Evolutionary conservation across 2,113 vertebrate genomes (phyloP), one percentile per base, ranked within the genome.

Genomic region (Perognathus longimembris): DNA sequence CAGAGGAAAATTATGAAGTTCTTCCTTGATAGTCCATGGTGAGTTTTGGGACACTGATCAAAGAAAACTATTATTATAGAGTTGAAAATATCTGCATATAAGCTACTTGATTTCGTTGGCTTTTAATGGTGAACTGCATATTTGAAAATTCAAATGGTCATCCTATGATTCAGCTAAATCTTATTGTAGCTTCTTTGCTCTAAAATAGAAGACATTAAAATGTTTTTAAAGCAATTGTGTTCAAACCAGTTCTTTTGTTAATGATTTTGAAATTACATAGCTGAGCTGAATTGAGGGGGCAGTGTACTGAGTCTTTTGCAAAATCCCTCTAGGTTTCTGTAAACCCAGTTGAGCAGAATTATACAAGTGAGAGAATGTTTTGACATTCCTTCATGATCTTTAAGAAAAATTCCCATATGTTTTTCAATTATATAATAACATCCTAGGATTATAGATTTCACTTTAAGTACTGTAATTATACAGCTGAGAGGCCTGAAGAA

Each of bases 31-130:
- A 92, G 63, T 92, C 96, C 93, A 78, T 87, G 50, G 63, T 45
- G 87, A 91, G 61, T 91, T 92, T 87, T 50, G 38, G 54, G 45
- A 88, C 86, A 45, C 66, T 75, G 87, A 95, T 95, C 89, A 94
- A 95, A 95, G 92, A 88, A 84, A 95, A 80, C 69, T 85, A 7
- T 92, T 84, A 81, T 83, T 85, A 8, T 95, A 81, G 77, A 91
- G 32, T 79, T 91, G 87, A 85, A 95, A 91, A 85, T 96, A 85
- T 79, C 81, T 93, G 38, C 69, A 59, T 76, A 45, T 40, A 82
- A 88, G 22, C n/a, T 90, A 61, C 74, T 95, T 85, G 10, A 50
- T 7, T 71, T 78, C 38, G 30, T 70, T 42, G 11, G 57, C 38
- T 86, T 92, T 88, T 50, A 70, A 1, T 91, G 30, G 36, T 83